Evolutionary conservation across 2,113 vertebrate species (phyloP).

Genomic region (Cryptomyrus ogoouensis): DNA sequence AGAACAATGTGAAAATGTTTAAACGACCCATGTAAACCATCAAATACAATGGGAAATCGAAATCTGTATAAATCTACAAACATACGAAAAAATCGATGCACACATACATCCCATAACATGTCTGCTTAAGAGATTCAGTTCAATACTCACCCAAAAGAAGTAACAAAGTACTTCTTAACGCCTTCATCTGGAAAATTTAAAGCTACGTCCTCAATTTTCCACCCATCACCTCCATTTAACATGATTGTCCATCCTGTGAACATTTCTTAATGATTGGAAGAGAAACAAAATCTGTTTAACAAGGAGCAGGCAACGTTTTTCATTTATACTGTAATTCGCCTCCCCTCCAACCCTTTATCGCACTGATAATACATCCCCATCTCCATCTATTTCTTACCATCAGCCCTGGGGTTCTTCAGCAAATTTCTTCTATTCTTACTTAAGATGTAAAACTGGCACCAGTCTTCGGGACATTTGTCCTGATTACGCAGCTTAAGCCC

Average conservation of each 20-base stretch:
- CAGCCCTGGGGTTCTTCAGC: conserved; percentile 55
- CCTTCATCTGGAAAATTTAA: conserved; percentile 40
- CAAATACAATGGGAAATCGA: neutral
- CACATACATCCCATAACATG: neutral
- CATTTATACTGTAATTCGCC: neutral
- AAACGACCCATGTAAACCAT: neutral
- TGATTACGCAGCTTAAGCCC: conserved; percentile 23
- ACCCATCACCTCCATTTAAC: conserved; percentile 51
- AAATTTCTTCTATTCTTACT: conserved; percentile 54
- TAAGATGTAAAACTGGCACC: conserved; percentile 54
- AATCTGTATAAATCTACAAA: neutral
- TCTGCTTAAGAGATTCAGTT: neutral
- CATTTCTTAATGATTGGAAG: conserved; percentile 28
- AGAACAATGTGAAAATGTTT: neutral
- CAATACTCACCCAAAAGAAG: conserved; percentile 54
- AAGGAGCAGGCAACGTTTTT: neutral
- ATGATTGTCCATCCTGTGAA: conserved; percentile 46
- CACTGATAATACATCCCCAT: neutral
- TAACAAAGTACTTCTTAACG: conserved; percentile 54
- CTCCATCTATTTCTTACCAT: conserved; percentile 40
- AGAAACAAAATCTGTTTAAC: neutral
- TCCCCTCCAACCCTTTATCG: neutral
- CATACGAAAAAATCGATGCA: neutral
- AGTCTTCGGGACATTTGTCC: conserved; percentile 39
- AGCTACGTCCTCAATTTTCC: conserved; percentile 36